Percentiles rank a stretch among this genome's conserved stretches.
These are phyloP conservation scores for Aricia artaxerxes DNA, from an alignment of 2,888 invertebrate species.

Conservation along the genomic window DNA sequence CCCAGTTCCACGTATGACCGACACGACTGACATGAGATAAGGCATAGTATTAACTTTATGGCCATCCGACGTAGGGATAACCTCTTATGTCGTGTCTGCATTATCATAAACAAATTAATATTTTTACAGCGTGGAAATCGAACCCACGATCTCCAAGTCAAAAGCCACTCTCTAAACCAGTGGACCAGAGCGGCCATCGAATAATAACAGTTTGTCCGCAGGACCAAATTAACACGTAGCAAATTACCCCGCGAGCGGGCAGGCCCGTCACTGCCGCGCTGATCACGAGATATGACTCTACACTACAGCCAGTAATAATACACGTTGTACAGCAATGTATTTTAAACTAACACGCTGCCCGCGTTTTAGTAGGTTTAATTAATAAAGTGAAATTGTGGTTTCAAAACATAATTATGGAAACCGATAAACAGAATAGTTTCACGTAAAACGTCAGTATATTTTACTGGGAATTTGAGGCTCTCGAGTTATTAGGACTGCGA, in stretches of 20 bases:
- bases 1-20: too few species aligned
- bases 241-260: background rate
- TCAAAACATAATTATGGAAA: background rate
- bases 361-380: background rate
- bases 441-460: background rate
- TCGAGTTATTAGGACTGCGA: background rate
- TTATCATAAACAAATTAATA: too few species aligned
- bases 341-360: background rate
- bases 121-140: too few species aligned
- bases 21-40: too few species aligned
- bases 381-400: background rate
- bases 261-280: background rate
- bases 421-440: background rate
- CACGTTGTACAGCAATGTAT: background rate
- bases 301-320: background rate
- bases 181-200: too few species aligned
- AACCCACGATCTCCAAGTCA: too few species aligned
- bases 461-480: background rate
- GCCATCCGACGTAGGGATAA: too few species aligned
- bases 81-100: too few species aligned
- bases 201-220: background rate
- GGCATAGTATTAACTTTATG: too few species aligned
- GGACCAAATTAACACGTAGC: background rate
- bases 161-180: too few species aligned
- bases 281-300: background rate